These are phyloP conservation scores for Bedellia somnulentella DNA, from an alignment of 2,888 invertebrate genomes.

Conservation along the genomic window DNA sequence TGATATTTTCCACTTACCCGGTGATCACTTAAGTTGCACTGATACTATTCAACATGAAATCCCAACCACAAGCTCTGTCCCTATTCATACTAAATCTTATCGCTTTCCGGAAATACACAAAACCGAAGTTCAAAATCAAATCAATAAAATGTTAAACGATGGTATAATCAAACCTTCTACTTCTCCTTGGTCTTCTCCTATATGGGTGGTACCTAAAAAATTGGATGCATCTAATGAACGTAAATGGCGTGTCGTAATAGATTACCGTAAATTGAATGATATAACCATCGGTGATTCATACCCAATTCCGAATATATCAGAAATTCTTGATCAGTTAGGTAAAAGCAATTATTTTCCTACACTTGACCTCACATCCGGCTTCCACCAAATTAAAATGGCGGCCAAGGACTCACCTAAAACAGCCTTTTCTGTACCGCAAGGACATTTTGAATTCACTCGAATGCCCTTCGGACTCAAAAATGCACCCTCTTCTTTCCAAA, in stretches of 20 bases:
- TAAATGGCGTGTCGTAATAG: constrained; percentile 17
- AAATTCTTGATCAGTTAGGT: constrained; percentile 23
- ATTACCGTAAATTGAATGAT: constrained; percentile 24
- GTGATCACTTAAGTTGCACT: neutral
- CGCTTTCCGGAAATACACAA: constrained; percentile 3
- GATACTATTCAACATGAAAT: constrained; percentile 2
- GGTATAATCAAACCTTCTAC: neutral
- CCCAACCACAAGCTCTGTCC: neutral
- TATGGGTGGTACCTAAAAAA: constrained; percentile 16
- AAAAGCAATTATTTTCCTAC: constrained; percentile 21
- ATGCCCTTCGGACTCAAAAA: constrained; percentile 26
- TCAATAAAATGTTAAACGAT: neutral
- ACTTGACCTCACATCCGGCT: constrained; percentile 13
- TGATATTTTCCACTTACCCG: constrained; percentile 2
- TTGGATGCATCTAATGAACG: constrained; percentile 9
- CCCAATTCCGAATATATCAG: constrained; percentile 21
- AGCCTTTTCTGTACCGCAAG: constrained; percentile 19
- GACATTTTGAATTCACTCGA: constrained; percentile 17
- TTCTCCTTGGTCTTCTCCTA: neutral
- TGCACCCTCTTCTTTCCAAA: constrained; percentile 27
- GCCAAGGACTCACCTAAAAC: constrained; percentile 19
- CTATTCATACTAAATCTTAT: constrained; percentile 3
- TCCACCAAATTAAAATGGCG: constrained; percentile 16
- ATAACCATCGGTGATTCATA: constrained; percentile 20
- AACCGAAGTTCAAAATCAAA: constrained; percentile 3